Base-by-base conservation (phyloP, 2,888 invertebrate species). In the Nomada ruficornis region DNA sequence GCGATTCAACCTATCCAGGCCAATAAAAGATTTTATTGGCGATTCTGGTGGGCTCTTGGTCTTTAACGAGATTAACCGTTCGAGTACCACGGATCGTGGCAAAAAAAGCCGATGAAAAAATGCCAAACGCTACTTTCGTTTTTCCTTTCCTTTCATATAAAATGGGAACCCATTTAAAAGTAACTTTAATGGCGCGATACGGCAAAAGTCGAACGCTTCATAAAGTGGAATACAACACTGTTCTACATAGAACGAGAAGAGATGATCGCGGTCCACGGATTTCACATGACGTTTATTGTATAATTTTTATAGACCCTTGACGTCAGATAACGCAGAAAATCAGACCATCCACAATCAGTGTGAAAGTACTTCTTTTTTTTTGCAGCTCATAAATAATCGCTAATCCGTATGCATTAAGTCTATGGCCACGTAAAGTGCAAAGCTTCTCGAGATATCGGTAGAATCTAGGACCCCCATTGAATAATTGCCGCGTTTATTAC, bases 381-480 rank as follows among this genome's bases (percentile, higher is more conserved):
- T 15, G 11, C 13, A 23, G 52, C 2, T 55, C 55, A 15, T 77
- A 72, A 72, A 77, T 65, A 72, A 72, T 65, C 23, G 26, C 50
- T 23, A 50, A 71, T 50, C 57, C 29, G 7, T 3, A 26, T 26
- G 15, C 55, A 7, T 36, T 18, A n/a, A 26, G 44, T 75, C 29
- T 69, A 44, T 20, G 23, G n/a, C 44, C 11, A 18, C 52, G 63
- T 42, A 18, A n/a, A 50, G 10, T 7, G 29, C 59, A 23, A 62
- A 11, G 55, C 73, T 10, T 13, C 52, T 44, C 26, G 44, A 72
- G 76, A 76, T 76, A 64, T 36, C n/a, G 13, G 36, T n/a, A 20
- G 54, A 75, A 60, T 68, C 52, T 23, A 50, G 15, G 20, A 29
- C 0, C 9, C 4, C 15, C 44, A 23, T 60, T 60, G 20, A 50